Evolutionary conservation across 2,888 invertebrate genomes (phyloP).

Genomic region (Eupeodes latifasciatus): DNA sequence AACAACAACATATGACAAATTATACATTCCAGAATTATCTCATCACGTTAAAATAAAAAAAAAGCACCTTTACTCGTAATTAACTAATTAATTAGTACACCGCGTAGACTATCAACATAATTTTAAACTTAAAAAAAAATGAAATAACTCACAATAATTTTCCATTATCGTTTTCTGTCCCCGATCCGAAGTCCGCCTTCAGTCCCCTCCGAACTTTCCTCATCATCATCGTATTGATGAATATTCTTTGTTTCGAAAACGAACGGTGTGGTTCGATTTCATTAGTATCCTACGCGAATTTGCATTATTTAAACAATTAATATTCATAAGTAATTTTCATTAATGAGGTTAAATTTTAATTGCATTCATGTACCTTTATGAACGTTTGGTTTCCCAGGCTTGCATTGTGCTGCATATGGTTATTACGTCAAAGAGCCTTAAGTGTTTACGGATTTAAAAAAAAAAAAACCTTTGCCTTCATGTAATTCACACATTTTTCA

Average conservation of each 20-base stretch:
- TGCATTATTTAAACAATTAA: constrained; percentile 69
- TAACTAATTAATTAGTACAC: not conserved
- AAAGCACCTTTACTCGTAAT: not conserved
- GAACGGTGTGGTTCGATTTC: constrained; percentile 54
- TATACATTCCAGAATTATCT: not conserved
- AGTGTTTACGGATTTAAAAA: not conserved
- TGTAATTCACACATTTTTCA: not conserved
- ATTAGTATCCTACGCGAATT: constrained; percentile 67
- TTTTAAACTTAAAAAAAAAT: not conserved
- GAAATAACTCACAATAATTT: not conserved
- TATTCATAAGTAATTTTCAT: constrained; percentile 75
- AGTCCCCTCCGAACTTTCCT: too few relatives aligned
- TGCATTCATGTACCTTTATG: constrained; percentile 53
- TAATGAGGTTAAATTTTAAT: constrained; percentile 71
- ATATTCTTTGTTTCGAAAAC: constrained; percentile 6
- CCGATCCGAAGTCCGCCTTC: not conserved
- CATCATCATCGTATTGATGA: too few relatives aligned
- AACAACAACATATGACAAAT: not conserved
- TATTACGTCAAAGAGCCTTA: not conserved
- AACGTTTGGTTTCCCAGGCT: not conserved
- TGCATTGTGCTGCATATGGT: not conserved
- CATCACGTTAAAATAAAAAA: constrained; percentile 4
- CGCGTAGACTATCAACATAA: not conserved
- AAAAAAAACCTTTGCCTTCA: not conserved
- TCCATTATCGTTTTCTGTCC: not conserved